A percentile compares a stretch with the other conserved stretches of the same genome.
Evolutionary conservation across 2,888 invertebrate genomes (phyloP).

Genomic region (Drosophila subquinaria): DNA sequence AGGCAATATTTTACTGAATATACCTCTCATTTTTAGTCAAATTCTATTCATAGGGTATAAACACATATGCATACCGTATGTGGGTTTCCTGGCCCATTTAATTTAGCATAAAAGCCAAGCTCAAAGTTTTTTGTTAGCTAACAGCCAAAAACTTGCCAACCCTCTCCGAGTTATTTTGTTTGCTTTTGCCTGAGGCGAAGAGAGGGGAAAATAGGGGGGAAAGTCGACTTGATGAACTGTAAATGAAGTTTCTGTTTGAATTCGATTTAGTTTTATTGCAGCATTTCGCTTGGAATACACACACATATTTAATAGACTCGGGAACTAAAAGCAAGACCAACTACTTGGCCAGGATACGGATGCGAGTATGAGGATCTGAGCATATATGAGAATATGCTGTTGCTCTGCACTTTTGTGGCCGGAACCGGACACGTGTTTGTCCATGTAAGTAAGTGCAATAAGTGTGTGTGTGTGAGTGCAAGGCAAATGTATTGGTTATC

Average conservation of each 20-base stretch:
- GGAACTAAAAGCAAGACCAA: constrained; percentile 19
- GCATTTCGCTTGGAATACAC: constrained; percentile 41
- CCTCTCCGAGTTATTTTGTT: constrained; percentile 36
- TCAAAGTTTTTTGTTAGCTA: constrained; percentile 52
- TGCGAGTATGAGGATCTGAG: neutral
- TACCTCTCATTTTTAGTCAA: neutral
- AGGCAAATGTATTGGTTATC: constrained; percentile 49
- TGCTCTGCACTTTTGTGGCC: constrained; percentile 19
- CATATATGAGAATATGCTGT: constrained; percentile 3
- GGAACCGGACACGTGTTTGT: constrained; percentile 46
- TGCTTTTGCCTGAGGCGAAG: constrained; percentile 23
- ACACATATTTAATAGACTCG: constrained; percentile 48
- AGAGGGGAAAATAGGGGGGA: neutral
- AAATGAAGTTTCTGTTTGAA: constrained; percentile 80
- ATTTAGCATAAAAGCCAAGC: constrained; percentile 76
- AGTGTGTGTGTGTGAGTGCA: constrained; percentile 9
- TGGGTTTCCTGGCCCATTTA: constrained; percentile 60
- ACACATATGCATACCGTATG: constrained; percentile 11
- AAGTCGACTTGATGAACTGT: constrained; percentile 76
- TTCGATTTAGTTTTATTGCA: constrained; percentile 78
- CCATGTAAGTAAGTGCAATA: constrained; percentile 45
- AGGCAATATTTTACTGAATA: neutral
- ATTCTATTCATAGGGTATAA: constrained; percentile 14
- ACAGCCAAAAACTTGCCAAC: constrained; percentile 35
- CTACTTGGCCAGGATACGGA: constrained; percentile 9